A percentile compares a stretch with the other conserved stretches of the same genome.
Conservation (phyloP, 1,140 invertebrate species). For the Drosophila nasuta region DNA sequence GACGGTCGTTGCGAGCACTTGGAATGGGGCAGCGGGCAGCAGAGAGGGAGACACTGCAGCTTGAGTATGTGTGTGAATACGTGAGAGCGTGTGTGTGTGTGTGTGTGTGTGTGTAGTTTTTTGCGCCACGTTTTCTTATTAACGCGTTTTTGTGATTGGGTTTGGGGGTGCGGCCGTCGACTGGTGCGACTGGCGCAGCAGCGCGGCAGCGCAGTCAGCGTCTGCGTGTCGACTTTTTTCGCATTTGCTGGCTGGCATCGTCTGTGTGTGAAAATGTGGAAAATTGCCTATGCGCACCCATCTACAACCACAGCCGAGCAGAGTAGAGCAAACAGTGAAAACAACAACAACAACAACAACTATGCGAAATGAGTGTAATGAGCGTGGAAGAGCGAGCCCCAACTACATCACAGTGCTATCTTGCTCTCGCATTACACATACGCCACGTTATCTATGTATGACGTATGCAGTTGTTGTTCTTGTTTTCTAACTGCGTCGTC, state of each 20-base stretch:
- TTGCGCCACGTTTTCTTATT: constrained; percentile 80
- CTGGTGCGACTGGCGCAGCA: constrained; percentile 29
- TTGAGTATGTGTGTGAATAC: background rate
- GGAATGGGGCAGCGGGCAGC: constrained; percentile 21
- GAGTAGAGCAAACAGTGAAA: background rate
- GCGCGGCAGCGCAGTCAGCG: constrained; percentile 38
- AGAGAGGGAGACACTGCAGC: background rate
- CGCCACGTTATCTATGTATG: constrained; percentile 82
- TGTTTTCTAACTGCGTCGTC: constrained; percentile 72
- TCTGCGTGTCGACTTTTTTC: constrained; percentile 61
- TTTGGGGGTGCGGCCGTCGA: constrained; percentile 68
- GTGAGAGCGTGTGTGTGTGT: constrained; percentile 1
- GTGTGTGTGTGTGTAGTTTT: constrained; percentile 67
- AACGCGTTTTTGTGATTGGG: constrained; percentile 83
- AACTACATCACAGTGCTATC: constrained; percentile 33
- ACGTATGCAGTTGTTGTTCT: constrained; percentile 41
- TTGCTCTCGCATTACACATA: constrained; percentile 73
- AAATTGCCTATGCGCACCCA: constrained; percentile 80
- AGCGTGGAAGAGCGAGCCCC: constrained; percentile 68
- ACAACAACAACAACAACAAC: constrained; percentile 56
- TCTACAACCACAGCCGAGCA: constrained; percentile 44
- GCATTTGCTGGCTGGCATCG: constrained; percentile 52
- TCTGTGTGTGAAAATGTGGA: constrained; percentile 68
- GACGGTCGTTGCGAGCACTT: constrained; percentile 14
- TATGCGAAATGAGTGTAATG: constrained; percentile 83